Evolutionary conservation across 2,797 vertebrate genomes (phyloP), one percentile per base, ranked within the genome.

Genomic region (Arnoldichthys spilopterus): DNA sequence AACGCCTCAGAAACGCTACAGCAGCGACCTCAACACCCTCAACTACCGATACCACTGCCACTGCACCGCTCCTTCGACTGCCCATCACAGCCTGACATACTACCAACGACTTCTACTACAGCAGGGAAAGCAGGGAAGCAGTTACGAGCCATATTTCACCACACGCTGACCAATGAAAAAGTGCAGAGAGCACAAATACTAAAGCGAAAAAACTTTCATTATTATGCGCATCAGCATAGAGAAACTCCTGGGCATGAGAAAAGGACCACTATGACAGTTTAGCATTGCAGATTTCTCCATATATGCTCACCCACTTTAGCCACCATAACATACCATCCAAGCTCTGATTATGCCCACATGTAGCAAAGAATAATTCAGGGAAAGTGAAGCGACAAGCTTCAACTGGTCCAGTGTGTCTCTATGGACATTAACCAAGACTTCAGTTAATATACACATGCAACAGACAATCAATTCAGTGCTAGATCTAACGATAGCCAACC

Each of bases 51-150:
- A 49, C 58, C 43, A 47, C 24, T 5, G 15, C 56, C 56, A 49
- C 18, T 16, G 40, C 72, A 26, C 26, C 16, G 9, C 59, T 22
- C 43, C 59, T 51, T 37, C 16, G 24, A 32, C 45, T 22, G 28
- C 59, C n/a, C 30, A 18, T 4, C 26, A 20, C 8, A 2, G 15
- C 58, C 61, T n/a, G 18, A 32, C 58, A 63, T 53, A 32, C 15
- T 53, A 26, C 59, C 43, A 51, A 3, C 18, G 22, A 62, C 18
- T 43, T 53, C 32, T 24, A 28, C 37, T 7, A 11, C 12, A 59
- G n/a, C 6, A 20, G 20, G 53, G 18, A 30, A 22, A 93, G 90
- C 91, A 93, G 89, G 92, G 88, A 92, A 61, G 54, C 61, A 58
- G 43, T 53, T 15, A 54, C 51, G 56, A 80, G 54, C 67, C 71